Evolutionary conservation across 92 coral and sea anemone genomes (phyloP).

Genomic region (Bergia puertoricense): DNA sequence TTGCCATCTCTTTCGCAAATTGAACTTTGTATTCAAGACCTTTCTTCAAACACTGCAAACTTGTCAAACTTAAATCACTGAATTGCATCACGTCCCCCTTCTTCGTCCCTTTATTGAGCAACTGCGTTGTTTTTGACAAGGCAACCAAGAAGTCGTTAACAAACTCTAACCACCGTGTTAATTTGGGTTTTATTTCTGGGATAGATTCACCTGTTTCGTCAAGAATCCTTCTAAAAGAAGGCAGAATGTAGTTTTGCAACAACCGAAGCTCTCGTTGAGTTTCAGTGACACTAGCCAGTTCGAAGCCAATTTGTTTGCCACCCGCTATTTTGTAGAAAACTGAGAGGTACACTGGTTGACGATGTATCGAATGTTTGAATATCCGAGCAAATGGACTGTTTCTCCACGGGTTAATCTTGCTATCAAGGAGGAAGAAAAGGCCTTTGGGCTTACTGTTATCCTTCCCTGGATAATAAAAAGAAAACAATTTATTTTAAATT

Average conservation of each 20-base stretch:
- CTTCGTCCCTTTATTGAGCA: background rate
- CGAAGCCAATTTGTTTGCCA: background rate
- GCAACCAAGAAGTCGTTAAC: background rate
- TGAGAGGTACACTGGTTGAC: background rate
- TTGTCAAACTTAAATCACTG: background rate
- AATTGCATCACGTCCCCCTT: background rate
- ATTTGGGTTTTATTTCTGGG: background rate
- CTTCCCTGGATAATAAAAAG: background rate
- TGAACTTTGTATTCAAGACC: constrained; percentile 10
- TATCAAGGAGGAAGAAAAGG: background rate
- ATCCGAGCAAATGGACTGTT: background rate
- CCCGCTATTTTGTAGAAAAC: background rate
- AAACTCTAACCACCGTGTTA: constrained; percentile 11
- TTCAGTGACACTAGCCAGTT: background rate
- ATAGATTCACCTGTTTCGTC: constrained; percentile 8
- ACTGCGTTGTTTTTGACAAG: background rate
- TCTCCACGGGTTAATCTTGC: background rate
- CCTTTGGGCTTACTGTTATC: background rate
- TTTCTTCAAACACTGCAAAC: constrained; percentile 22
- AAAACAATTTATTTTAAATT: background rate
- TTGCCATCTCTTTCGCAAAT: constrained; percentile 12
- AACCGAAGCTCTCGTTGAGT: background rate
- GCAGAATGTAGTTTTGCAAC: background rate
- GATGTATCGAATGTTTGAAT: background rate
- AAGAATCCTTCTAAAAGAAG: background rate